Conservation (phyloP, 2,888 invertebrate species). For the Tachina grossa region DNA sequence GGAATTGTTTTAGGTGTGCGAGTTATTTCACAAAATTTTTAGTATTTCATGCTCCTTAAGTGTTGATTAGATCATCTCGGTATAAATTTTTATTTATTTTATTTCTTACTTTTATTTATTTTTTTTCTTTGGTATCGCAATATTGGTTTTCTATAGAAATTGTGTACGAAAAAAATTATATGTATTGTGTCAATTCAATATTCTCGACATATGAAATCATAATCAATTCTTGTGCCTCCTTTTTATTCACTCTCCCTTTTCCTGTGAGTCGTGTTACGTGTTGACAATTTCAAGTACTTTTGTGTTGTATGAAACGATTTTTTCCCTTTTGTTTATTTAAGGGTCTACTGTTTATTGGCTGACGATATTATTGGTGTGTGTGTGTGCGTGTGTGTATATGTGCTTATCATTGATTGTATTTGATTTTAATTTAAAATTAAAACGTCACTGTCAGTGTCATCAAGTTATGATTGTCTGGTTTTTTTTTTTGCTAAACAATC, state of each 20-base stretch:
- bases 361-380: slow-evolving; percentile 31
- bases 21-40: slow-evolving; percentile 22
- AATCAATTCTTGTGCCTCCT: slow-evolving; percentile 51
- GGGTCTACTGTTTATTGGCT: slow-evolving; percentile 34
- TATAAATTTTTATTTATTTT: slow-evolving; percentile 15
- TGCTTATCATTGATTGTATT: slow-evolving; percentile 52
- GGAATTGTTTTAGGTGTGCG: slow-evolving; percentile 11
- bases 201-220: slow-evolving; percentile 57
- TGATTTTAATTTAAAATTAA: slow-evolving; percentile 65
- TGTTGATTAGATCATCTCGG: slow-evolving; percentile 67
- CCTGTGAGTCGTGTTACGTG: slow-evolving; percentile 55
- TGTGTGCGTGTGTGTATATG: slow-evolving; percentile 26
- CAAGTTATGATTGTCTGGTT: slow-evolving; percentile 15
- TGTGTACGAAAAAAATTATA: slow-evolving; percentile 22
- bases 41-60: slow-evolving; percentile 58
- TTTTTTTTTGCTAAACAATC: slow-evolving; percentile 35
- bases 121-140: slow-evolving; percentile 27
- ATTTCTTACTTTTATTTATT: no score
- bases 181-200: slow-evolving; percentile 47
- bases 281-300: slow-evolving; percentile 69
- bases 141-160: slow-evolving; percentile 45
- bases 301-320: slow-evolving; percentile 32
- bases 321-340: slow-evolving; percentile 6
- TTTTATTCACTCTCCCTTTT: slow-evolving; percentile 40
- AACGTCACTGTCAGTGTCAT: slow-evolving; percentile 61